Conservation (phyloP, 2,113 vertebrate species). For the Oreochromis niloticus region DNA sequence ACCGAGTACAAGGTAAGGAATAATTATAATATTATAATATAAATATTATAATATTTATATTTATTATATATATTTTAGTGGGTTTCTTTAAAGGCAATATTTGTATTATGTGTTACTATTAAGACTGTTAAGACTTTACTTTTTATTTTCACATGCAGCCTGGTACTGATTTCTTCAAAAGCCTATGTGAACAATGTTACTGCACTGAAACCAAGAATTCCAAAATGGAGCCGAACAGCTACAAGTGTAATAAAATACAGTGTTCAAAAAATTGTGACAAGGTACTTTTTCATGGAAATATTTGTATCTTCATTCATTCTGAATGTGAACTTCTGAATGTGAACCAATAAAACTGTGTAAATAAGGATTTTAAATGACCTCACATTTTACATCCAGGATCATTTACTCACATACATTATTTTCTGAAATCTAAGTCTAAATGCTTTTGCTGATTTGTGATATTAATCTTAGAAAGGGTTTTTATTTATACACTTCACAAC, state of each 20-base stretch:
- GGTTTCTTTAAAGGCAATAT: neutral
- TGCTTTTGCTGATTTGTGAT: too few species aligned
- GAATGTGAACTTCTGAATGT: neutral
- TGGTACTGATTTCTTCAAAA: conserved; percentile 39
- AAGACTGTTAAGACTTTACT: neutral
- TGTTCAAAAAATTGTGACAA: conserved; percentile 58
- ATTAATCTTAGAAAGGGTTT: too few species aligned
- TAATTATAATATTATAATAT: neutral
- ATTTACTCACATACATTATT: neutral
- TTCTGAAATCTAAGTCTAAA: neutral
- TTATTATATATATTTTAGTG: neutral
- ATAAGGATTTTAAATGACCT: neutral
- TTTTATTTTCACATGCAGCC: conserved; percentile 53
- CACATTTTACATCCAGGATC: neutral
- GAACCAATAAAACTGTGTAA: neutral
- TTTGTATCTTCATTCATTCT: neutral
- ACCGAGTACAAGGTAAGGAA: conserved; percentile 69
- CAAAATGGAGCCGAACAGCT: neutral
- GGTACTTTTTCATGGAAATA: conserved; percentile 28
- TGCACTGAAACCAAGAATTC: conserved; percentile 59
- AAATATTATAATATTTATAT: neutral
- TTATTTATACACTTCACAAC: too few species aligned
- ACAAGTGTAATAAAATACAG: conserved; percentile 12
- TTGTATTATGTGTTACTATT: neutral
- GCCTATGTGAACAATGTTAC: conserved; percentile 52